Evolutionary conservation across 2,797 vertebrate species (phyloP).

Genomic region (Rhinatrema bivittatum): DNA sequence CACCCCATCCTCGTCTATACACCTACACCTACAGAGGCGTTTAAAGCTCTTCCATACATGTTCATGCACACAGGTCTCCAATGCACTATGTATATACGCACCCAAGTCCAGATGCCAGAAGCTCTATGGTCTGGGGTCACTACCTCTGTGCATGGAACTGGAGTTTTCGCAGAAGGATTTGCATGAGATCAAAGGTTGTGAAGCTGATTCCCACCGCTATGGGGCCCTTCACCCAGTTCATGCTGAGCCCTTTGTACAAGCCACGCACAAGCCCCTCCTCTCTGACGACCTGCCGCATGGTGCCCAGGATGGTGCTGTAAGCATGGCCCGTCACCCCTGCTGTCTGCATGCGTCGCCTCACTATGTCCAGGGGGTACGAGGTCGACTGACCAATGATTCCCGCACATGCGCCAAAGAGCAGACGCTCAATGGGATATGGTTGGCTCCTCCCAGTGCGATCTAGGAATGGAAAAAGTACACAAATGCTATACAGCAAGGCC

Average conservation of each 20-base stretch:
- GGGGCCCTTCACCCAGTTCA: conserved; percentile 98
- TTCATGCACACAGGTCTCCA: too few species aligned
- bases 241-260: conserved; percentile 94
- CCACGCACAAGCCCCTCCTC: conserved; percentile 79
- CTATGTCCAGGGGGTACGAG: conserved; percentile 92
- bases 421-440: conserved; percentile 75
- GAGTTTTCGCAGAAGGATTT: conserved; percentile 73
- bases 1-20: too few species aligned
- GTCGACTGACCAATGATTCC: conserved; percentile 89
- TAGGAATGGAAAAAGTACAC: conserved; percentile 35
- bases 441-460: conserved; percentile 71
- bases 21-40: too few species aligned
- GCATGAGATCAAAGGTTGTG: conserved; percentile 85
- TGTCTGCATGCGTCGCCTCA: conserved; percentile 94
- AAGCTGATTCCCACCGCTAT: conserved; percentile 90
- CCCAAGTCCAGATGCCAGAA: background rate
- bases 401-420: conserved; percentile 86
- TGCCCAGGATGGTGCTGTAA: conserved; percentile 66
- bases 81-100: too few species aligned
- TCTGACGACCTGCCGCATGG: conserved; percentile 67
- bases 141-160: conserved; percentile 72
- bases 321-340: conserved; percentile 78
- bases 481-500: too few species aligned
- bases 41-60: too few species aligned
- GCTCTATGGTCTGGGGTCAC: background rate